These are phyloP conservation scores for Characodon lateralis DNA, from an alignment of 2,797 vertebrate species.

Conservation along the genomic window DNA sequence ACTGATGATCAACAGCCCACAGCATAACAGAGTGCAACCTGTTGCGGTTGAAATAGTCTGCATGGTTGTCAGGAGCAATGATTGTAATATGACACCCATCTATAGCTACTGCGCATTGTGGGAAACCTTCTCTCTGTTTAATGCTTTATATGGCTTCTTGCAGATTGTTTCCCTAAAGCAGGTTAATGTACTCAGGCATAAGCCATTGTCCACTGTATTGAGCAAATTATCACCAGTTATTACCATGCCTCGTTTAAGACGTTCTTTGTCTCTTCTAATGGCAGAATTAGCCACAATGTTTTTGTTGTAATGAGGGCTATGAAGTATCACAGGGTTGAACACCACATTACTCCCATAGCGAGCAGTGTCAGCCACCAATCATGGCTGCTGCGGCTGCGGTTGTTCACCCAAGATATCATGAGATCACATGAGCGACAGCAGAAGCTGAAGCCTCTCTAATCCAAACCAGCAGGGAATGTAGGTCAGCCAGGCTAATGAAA, in stretches of 20 bases:
- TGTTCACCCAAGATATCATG: conserved; percentile 25
- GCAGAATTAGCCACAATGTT: conserved; percentile 17
- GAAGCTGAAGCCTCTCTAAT: conserved; percentile 50
- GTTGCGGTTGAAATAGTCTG: too few relatives aligned
- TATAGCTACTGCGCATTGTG: too few relatives aligned
- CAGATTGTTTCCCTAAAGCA: too few relatives aligned
- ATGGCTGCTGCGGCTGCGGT: conserved; percentile 17
- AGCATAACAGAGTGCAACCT: too few relatives aligned
- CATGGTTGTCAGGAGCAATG: too few relatives aligned
- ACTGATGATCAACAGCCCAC: too few relatives aligned
- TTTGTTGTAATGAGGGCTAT: conserved; percentile 5
- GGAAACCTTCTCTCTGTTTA: too few relatives aligned
- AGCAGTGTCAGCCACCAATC: conserved; percentile 34
- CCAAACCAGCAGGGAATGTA: conserved; percentile 48
- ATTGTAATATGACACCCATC: too few relatives aligned
- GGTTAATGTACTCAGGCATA: too few relatives aligned
- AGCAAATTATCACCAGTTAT: neutral
- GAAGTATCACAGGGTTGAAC: conserved; percentile 19
- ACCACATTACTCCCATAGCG: conserved; percentile 17
- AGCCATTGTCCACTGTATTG: neutral
- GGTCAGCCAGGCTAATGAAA: conserved; percentile 56
- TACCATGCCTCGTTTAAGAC: neutral
- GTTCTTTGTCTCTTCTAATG: conserved; percentile 9
- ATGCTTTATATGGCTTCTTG: too few relatives aligned
- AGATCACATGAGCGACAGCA: conserved; percentile 46